Evolutionary conservation across 2,797 vertebrate species (phyloP).

Genomic region (Rhabdomys pumilio): DNA sequence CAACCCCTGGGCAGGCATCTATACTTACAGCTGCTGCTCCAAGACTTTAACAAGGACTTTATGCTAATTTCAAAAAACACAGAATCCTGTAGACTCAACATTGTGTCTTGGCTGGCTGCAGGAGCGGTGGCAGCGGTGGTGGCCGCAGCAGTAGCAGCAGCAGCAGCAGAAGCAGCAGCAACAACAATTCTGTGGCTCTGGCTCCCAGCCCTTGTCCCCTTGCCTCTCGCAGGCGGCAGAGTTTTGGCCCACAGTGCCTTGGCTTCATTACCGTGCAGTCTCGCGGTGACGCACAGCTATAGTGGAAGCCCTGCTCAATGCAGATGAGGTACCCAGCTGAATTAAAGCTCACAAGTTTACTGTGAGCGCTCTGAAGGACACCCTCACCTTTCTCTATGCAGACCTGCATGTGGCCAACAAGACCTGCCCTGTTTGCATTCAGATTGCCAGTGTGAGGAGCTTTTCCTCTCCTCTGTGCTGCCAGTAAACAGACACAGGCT

Average conservation of each 20-base stretch:
- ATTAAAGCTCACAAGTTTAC: slow-evolving; percentile 80
- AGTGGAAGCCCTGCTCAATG: slow-evolving; percentile 86
- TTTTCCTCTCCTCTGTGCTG: slow-evolving; percentile 38
- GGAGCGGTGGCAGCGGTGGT: background rate
- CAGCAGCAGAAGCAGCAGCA: background rate
- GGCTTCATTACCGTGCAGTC: slow-evolving; percentile 89
- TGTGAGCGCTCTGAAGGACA: slow-evolving; percentile 85
- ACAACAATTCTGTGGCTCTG: slow-evolving; percentile 62
- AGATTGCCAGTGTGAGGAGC: background rate
- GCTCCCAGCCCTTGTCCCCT: slow-evolving; percentile 80
- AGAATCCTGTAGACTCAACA: slow-evolving; percentile 99
- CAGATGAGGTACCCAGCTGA: slow-evolving; percentile 85
- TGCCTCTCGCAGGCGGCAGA: slow-evolving; percentile 82
- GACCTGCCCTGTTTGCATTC: background rate
- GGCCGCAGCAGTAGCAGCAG: background rate
- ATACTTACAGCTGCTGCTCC: slow-evolving; percentile 98
- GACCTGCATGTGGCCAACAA: slow-evolving; percentile 58
- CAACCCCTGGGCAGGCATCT: background rate
- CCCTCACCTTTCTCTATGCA: slow-evolving; percentile 82
- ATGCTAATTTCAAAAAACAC: slow-evolving; percentile 99
- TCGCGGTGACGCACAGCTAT: slow-evolving; percentile 88
- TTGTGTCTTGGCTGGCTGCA: slow-evolving; percentile 86
- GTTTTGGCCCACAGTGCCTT: slow-evolving; percentile 85
- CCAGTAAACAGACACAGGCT: slow-evolving; percentile 67
- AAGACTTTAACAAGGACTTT: slow-evolving; percentile 98